These are phyloP conservation scores for Acleris sparsana DNA, from an alignment of 2,888 invertebrate species.

Conservation along the genomic window DNA sequence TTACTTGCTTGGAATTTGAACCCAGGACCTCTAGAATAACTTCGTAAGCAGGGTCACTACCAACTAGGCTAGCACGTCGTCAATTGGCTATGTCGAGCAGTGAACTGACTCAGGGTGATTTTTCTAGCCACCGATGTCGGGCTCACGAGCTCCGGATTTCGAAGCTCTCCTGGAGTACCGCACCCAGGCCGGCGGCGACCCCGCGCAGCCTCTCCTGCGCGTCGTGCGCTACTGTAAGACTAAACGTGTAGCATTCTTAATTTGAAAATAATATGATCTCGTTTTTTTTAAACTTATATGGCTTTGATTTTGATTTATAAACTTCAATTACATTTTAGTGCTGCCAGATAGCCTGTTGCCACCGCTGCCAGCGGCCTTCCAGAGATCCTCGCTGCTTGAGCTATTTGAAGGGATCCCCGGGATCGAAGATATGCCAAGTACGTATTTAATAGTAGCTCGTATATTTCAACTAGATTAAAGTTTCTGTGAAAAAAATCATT, in stretches of 20 bases:
- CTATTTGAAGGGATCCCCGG: slow-evolving; percentile 12
- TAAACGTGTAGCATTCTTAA: too few species aligned
- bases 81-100: not conserved
- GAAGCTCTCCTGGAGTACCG: slow-evolving; percentile 23
- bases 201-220: slow-evolving; percentile 19
- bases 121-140: slow-evolving; percentile 10
- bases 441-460: not conserved
- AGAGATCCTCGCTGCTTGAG: slow-evolving; percentile 15
- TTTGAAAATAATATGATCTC: too few species aligned
- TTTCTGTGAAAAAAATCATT: too few species aligned
- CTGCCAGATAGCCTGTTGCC: slow-evolving; percentile 9
- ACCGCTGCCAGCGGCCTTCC: not conserved
- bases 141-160: slow-evolving; percentile 10
- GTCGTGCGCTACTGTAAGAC: slow-evolving; percentile 24
- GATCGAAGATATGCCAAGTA: not conserved
- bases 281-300: too few species aligned
- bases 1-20: too few species aligned
- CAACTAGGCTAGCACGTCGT: too few species aligned
- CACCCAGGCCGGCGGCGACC: slow-evolving; percentile 5
- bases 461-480: too few species aligned
- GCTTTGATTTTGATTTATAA: too few species aligned
- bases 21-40: too few species aligned
- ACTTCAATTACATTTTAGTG: not conserved
- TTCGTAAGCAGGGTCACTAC: too few species aligned
- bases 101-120: not conserved